A percentile compares a stretch with the other conserved stretches of the same genome.
phyloP scores from a whole-genome alignment of 2,888 invertebrate species.

The Drosophila monieri region DNA sequence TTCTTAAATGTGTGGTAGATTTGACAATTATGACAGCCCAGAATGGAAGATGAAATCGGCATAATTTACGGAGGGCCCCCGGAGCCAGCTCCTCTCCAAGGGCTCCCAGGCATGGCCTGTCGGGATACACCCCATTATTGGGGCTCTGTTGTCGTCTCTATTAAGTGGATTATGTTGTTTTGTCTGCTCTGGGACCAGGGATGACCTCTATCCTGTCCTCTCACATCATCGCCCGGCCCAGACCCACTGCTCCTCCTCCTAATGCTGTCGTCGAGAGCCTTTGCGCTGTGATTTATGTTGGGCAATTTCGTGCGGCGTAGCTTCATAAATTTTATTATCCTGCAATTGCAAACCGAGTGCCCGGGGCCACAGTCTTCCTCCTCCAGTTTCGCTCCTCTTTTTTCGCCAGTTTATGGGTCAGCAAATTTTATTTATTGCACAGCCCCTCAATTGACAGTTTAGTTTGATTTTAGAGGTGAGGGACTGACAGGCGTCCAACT shows the following conservation, averaged over 20 bases:
- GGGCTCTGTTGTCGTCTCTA: constrained; percentile 57
- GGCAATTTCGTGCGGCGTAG: constrained; percentile 68
- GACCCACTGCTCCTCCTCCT: constrained; percentile 8
- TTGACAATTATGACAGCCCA: constrained; percentile 74
- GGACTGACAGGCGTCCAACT: constrained; percentile 22
- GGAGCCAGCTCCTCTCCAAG: constrained; percentile 14
- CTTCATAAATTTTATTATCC: constrained; percentile 76
- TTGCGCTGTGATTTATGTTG: constrained; percentile 69
- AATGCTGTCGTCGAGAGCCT: constrained; percentile 54
- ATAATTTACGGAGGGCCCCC: constrained; percentile 53
- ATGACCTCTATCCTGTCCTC: constrained; percentile 41
- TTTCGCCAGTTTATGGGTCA: constrained; percentile 57
- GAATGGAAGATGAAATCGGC: constrained; percentile 62
- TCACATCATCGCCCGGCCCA: constrained; percentile 15
- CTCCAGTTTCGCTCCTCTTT: constrained; percentile 19
- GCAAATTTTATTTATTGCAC: constrained; percentile 73
- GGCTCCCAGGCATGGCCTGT: not conserved
- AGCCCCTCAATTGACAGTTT: constrained; percentile 68
- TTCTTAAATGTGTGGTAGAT: constrained; percentile 70
- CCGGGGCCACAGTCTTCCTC: not conserved
- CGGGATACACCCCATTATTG: constrained; percentile 39
- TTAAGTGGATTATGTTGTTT: constrained; percentile 76
- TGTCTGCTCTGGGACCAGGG: constrained; percentile 36
- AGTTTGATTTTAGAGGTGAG: constrained; percentile 40
- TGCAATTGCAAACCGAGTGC: constrained; percentile 61